Base-by-base conservation (phyloP, 1,140 invertebrate species). In the Psilanteris sp. region DNA sequence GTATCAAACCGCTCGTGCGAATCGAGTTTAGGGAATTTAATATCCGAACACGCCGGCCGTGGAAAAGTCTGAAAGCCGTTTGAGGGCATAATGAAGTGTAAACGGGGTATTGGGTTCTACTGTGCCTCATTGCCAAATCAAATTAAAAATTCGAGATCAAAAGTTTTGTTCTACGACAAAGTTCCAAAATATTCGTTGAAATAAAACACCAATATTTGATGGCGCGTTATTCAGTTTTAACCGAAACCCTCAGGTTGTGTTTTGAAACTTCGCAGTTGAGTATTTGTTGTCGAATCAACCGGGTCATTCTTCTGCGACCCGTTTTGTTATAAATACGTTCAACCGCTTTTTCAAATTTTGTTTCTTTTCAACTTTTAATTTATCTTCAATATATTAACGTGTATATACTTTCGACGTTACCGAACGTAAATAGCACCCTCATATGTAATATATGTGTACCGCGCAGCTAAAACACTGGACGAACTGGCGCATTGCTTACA, bases 21-120 rank as follows among this genome's bases (percentile, higher is more conserved):
- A 79, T 78, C 68, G 68, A 72, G 59, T 76, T 75, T 73, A 34
- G 64, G 66, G 77, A 80, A 80, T 77, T 77, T 74, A 77, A 80
- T 80, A 79, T 75, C 77, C 48, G 41, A 66, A 72, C 48, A 46
- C 54, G 31, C 29, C 22, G 29, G 15, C 26, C 41, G 67, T 27
- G 57, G 43, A 67, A 62, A 66, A 77, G 70, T 50, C 66, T 68
- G 61, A 44, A 43, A 48, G 57, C 59, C 77, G 36, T 62, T 79
- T 48, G 67, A 76, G 64, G 55, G 55, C 44, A 59, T 78, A 72
- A 78, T 77, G 76, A 77, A 74, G 62, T 77, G 18, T 67, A 79
- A 80, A 67, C 29, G 57, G 72, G 64, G 79, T 80, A 80, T 75
- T 62, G 70, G 71, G 61, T 59, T 74, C 36, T 24, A 24, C 31